Base-by-base conservation (phyloP, 2,888 invertebrate genomes). In the Melipona bicolor region DNA sequence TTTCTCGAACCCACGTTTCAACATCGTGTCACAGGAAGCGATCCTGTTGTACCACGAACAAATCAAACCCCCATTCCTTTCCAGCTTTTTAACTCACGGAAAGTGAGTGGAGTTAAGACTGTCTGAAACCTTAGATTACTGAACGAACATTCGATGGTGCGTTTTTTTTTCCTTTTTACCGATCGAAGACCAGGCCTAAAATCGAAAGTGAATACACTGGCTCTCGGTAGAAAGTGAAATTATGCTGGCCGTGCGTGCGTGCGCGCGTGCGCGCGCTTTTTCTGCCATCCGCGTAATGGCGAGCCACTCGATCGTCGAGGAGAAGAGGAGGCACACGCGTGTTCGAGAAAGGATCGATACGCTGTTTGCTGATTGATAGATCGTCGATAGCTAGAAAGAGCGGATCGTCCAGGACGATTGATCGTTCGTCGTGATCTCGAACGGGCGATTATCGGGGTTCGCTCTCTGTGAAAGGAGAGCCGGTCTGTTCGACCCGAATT, bases 181-280 rank as follows among this genome's bases (percentile, higher is more conserved):
- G 49, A 50, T 19, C 52, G 52, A 67, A 52, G 70, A 80, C 65
- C 85, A 83, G 84, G 78, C 87, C 79, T 90, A 89, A 92, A 93
- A 92, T 93, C 91, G 93, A 93, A 93, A 93, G 93, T 91, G 86
- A 36, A 52, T 52, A 71, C 43, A 43, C 43, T 9, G 27, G 49
- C 84, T 86, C 82, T 75, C 82, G 86, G 85, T 92, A 93, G 93
- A 93, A 93, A 93, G 93, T 92, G 92, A 92, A 90, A 90, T 90
- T 88, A 85, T 85, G 84, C 77, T 73, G 65, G 67, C 9, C 5
- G 15, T 15, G 56, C 5, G 24, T 21, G 52, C n/a, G 59, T 32
- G 32, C 32, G 32, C 32, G 32, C 32, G 3, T 32, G 56, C 5
- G 24, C n/a, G 52, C n/a, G 62, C 21, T 54, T 72, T 77, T 85